Conservation (phyloP, 2,113 vertebrate species). For the Onychostoma macrolepis region DNA sequence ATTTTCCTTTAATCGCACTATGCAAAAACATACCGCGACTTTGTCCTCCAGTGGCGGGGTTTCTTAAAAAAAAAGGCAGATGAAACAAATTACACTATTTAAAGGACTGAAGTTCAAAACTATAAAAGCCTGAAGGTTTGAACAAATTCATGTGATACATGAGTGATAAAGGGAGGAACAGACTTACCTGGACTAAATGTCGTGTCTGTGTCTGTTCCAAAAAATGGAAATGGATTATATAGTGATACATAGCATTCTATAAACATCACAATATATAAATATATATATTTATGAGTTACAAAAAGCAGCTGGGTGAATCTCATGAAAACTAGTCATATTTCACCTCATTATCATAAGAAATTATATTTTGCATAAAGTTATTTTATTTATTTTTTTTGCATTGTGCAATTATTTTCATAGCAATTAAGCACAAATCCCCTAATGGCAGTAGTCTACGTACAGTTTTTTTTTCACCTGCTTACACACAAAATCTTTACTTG, state of each 20-base stretch:
- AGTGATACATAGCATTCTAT: not conserved
- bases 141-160: not conserved
- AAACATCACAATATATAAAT: not conserved
- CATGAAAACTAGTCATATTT: not conserved
- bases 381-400: too few species aligned
- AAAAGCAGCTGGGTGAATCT: not conserved
- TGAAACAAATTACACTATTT: not conserved
- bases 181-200: conserved; percentile 50
- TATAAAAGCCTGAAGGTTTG: not conserved
- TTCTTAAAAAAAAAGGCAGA: conserved; percentile 40
- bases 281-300: not conserved
- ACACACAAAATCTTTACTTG: too few species aligned
- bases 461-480: too few species aligned
- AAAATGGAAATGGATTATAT: not conserved
- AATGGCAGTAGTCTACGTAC: not conserved
- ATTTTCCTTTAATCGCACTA: not conserved
- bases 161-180: not conserved
- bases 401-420: not conserved
- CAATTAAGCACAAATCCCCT: not conserved
- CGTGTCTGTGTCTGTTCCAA: conserved; percentile 51
- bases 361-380: not conserved
- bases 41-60: conserved; percentile 50
- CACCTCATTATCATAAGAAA: not conserved
- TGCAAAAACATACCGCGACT: conserved; percentile 58
- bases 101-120: not conserved